Evolutionary conservation across 2,113 vertebrate genomes (phyloP).

Genomic region (Macquaria australasica): DNA sequence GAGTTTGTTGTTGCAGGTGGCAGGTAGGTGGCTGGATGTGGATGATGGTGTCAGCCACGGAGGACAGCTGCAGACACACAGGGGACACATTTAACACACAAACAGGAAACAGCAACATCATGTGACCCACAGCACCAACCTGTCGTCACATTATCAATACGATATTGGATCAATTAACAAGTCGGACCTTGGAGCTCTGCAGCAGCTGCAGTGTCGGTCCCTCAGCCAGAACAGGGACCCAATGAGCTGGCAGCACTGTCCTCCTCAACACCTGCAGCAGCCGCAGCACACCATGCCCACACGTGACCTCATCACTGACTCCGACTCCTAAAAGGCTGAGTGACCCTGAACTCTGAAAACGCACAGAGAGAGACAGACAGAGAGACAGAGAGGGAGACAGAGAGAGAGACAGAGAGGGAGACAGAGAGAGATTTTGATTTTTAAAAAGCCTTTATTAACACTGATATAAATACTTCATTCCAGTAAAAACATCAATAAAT

Average conservation of each 20-base stretch:
- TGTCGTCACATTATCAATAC: no score
- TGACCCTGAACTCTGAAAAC: neutral
- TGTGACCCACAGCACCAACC: no score
- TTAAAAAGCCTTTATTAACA: no score
- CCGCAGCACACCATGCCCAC: neutral
- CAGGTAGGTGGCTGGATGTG: conserved; percentile 30
- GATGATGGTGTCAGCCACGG: conserved; percentile 34
- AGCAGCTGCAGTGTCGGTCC: conserved; percentile 42
- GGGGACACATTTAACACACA: neutral
- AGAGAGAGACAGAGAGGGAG: no score
- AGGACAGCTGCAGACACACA: conserved; percentile 33
- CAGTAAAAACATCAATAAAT: no score
- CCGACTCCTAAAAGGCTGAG: neutral
- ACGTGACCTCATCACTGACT: neutral
- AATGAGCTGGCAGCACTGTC: conserved; percentile 36
- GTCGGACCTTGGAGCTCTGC: conserved; percentile 27
- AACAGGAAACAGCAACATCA: no score
- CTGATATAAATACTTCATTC: no score
- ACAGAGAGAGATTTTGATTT: no score
- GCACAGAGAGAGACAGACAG: neutral
- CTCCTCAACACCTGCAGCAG: neutral
- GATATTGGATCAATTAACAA: no score
- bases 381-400: no score
- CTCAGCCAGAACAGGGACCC: conserved; percentile 23
- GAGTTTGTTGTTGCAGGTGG: no score